Conservation (phyloP, 2,888 invertebrate species). For the Drosophila mayaguana region DNA sequence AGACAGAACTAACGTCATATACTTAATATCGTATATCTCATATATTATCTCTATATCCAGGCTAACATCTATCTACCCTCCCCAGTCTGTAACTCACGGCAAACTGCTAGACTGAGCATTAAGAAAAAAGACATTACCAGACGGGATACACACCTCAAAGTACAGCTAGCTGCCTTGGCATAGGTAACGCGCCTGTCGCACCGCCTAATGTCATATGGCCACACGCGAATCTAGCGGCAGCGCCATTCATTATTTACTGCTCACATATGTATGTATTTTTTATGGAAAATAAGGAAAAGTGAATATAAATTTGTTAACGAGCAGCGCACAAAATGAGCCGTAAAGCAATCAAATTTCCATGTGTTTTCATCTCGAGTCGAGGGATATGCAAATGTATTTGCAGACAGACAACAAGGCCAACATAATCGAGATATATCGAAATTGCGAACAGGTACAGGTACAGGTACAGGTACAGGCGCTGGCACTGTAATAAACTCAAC, state of each 20-base stretch:
- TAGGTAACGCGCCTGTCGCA: not conserved
- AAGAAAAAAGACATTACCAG: not conserved
- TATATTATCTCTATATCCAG: no score
- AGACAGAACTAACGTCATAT: no score
- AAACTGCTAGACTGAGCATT: not conserved
- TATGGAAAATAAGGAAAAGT: slow-evolving; percentile 38
- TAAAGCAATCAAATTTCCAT: slow-evolving; percentile 79
- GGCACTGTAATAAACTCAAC: slow-evolving; percentile 10
- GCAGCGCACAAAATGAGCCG: slow-evolving; percentile 76
- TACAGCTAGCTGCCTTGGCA: not conserved
- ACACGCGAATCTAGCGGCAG: no score
- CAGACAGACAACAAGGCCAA: slow-evolving; percentile 34
- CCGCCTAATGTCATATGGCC: not conserved
- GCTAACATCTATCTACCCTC: not conserved
- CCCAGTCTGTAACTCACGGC: not conserved
- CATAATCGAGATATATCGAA: slow-evolving; percentile 48
- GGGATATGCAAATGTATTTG: slow-evolving; percentile 65
- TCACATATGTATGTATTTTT: slow-evolving; percentile 38
- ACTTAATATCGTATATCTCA: no score
- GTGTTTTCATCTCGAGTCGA: slow-evolving; percentile 62
- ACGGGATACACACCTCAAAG: not conserved
- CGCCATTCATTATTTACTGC: not conserved
- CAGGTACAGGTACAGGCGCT: slow-evolving; percentile 26
- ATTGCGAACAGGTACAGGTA: slow-evolving; percentile 20
- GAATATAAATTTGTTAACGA: slow-evolving; percentile 70